phyloP scores from a whole-genome alignment of 2,113 vertebrate genomes.

The Athene cunicularia region DNA sequence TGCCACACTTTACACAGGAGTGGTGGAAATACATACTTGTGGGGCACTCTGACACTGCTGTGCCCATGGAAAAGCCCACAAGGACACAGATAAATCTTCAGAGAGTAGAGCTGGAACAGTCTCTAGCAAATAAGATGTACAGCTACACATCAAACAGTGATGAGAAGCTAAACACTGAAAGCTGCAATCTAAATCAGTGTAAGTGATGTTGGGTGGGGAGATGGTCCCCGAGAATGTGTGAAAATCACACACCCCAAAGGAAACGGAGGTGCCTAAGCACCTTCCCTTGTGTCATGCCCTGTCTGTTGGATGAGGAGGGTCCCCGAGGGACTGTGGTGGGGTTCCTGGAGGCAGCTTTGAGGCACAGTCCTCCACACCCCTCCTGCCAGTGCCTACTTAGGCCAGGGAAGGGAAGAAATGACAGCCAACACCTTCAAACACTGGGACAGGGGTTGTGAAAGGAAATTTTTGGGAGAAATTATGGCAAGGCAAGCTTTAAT shows the following conservation, averaged over 20 bases:
- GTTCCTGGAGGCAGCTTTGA: not conserved
- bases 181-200: not conserved
- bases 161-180: not conserved
- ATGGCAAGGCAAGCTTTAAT: not conserved
- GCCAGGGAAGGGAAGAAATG: not conserved
- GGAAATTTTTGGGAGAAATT: not conserved
- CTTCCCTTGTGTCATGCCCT: accelerated
- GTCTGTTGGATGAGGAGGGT: not conserved
- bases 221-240: not conserved
- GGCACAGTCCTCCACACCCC: not conserved
- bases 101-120: not conserved
- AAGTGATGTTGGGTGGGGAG: not conserved
- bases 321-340: accelerated
- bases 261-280: not conserved
- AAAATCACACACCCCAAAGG: not conserved
- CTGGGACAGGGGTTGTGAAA: not conserved
- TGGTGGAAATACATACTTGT: not conserved
- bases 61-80: not conserved
- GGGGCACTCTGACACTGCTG: not conserved
- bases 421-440: not conserved
- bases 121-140: not conserved
- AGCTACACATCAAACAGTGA: not conserved
- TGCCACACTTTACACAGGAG: not conserved
- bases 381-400: not conserved
- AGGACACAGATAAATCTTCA: not conserved